Evolutionary conservation across 2,888 invertebrate species (phyloP).

Genomic region (Synergus japonicus): DNA sequence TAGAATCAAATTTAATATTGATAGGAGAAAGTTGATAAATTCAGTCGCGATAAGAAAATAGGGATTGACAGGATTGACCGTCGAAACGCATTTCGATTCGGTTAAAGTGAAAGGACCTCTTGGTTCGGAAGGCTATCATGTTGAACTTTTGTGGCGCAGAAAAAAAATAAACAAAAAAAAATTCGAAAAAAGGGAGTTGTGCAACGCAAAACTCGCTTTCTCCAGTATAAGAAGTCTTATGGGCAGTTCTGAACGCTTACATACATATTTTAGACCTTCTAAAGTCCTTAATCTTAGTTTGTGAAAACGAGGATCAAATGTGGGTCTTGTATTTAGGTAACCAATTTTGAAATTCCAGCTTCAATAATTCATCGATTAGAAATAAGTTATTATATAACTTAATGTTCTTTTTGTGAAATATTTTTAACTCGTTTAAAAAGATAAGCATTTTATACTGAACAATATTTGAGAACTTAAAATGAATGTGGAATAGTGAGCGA

Average conservation of each 20-base stretch:
- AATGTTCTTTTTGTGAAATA: no score
- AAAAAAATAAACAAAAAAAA: neutral
- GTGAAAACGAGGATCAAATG: neutral
- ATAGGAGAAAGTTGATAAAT: slow-evolving; percentile 6
- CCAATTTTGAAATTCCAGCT: neutral
- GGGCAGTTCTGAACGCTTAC: neutral
- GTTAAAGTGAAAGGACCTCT: slow-evolving; percentile 31
- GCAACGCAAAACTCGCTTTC: slow-evolving; percentile 32
- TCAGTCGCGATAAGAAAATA: neutral
- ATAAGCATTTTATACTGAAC: neutral
- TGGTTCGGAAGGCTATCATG: slow-evolving; percentile 13
- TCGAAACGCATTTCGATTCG: slow-evolving; percentile 1
- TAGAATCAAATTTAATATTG: neutral
- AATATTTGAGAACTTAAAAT: neutral
- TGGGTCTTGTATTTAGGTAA: neutral
- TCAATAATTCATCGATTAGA: no score
- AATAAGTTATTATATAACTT: no score
- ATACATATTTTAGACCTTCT: neutral
- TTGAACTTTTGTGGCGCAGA: slow-evolving; percentile 19
- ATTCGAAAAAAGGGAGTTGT: slow-evolving; percentile 20
- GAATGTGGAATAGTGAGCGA: neutral
- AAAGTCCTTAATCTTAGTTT: neutral
- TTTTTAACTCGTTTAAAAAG: no score
- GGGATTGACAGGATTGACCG: neutral
- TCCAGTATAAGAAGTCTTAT: slow-evolving; percentile 8